A percentile compares a stretch with the other conserved stretches of the same genome.
Evolutionary conservation across 37 sponge, comb jelly and placozoan species (phyloP).

Genomic region (Petrosia ficiformis): DNA sequence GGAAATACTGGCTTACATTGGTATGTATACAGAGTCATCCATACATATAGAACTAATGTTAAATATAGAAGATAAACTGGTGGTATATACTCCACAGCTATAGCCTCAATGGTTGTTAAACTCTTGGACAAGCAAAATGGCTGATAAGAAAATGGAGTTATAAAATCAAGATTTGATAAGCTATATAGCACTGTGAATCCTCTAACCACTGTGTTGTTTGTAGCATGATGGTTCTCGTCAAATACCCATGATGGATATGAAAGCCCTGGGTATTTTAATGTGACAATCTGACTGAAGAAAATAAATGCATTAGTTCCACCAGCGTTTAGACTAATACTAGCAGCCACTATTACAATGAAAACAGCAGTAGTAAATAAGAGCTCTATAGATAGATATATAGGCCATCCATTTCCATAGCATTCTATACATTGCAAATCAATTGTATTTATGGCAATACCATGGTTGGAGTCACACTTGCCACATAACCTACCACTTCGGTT

Average conservation of each 20-base stretch:
- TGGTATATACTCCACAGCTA: constrained; percentile 32
- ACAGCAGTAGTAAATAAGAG: constrained; percentile 38
- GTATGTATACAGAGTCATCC: constrained; percentile 12
- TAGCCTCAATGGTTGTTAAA: constrained; percentile 10
- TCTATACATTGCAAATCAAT: constrained; percentile 16
- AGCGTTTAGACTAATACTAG: constrained; percentile 33
- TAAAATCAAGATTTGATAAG: constrained; percentile 61
- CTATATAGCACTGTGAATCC: constrained; percentile 20
- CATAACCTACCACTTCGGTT: constrained; percentile 50
- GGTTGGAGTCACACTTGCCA: constrained; percentile 30
- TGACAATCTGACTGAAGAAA: constrained; percentile 34
- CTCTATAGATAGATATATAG: constrained; percentile 38
- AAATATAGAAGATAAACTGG: constrained; percentile 48
- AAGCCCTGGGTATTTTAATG: background rate
- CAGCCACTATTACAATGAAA: constrained; percentile 35
- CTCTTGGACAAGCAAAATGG: constrained; percentile 23
- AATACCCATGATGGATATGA: constrained; percentile 12
- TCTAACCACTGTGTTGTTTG: background rate
- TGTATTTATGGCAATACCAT: constrained; percentile 22
- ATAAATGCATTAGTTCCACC: constrained; percentile 47
- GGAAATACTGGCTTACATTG: background rate
- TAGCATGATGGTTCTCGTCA: background rate
- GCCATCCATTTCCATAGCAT: constrained; percentile 23
- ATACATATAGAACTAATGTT: constrained; percentile 8
- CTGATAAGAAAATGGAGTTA: constrained; percentile 11